Conservation (phyloP, 1,140 invertebrate species). For the Lutraria rhynchaena region DNA sequence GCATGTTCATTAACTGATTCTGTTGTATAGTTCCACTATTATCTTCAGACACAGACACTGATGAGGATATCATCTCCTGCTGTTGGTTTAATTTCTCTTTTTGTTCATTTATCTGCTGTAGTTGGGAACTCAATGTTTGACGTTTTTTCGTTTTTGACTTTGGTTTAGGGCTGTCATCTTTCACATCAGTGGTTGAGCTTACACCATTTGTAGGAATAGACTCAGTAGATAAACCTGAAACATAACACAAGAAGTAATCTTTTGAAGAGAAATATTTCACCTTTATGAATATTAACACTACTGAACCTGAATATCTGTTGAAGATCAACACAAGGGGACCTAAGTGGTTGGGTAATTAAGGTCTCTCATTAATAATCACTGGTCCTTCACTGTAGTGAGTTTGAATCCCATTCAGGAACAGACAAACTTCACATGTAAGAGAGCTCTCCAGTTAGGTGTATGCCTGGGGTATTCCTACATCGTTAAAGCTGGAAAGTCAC, state of each 20-base stretch:
- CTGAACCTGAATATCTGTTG: too few species aligned
- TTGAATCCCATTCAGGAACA: too few species aligned
- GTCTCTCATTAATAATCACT: too few species aligned
- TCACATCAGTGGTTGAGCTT: constrained; percentile 38
- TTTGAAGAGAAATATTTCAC: too few species aligned
- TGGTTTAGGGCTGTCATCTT: constrained; percentile 58
- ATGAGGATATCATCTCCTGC: constrained; percentile 59
- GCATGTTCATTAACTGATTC: constrained; percentile 51
- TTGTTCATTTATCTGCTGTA: constrained; percentile 68
- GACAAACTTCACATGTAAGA: too few species aligned
- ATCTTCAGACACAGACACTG: constrained; percentile 52
- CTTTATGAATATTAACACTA: too few species aligned
- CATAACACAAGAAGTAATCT: background rate
- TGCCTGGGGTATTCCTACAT: too few species aligned
- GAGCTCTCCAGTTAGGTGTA: too few species aligned
- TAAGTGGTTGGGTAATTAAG: too few species aligned
- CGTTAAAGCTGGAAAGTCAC: too few species aligned
- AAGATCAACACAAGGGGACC: too few species aligned
- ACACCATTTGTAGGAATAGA: constrained; percentile 42
- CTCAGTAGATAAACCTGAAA: constrained; percentile 42
- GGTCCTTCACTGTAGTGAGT: too few species aligned
- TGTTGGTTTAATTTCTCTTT: constrained; percentile 55
- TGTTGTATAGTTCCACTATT: constrained; percentile 1
- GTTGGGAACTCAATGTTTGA: constrained; percentile 69
- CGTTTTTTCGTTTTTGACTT: constrained; percentile 65